These are phyloP conservation scores for Achroia grisella DNA, from an alignment of 1,140 invertebrate species.

Conservation along the genomic window DNA sequence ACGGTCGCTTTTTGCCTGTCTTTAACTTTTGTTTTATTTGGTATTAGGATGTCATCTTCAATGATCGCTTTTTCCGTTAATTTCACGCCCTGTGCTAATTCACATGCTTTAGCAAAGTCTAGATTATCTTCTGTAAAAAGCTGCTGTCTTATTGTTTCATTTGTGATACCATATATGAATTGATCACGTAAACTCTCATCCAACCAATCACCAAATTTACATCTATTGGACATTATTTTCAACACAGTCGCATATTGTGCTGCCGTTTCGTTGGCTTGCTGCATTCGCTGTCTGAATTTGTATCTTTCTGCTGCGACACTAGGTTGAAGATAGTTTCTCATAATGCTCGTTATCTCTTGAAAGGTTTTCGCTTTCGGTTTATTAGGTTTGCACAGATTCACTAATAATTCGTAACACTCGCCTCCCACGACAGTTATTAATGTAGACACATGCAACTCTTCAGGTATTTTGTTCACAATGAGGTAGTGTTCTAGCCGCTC, in stretches of 20 bases:
- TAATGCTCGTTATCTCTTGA: constrained; percentile 9
- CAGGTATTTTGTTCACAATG: constrained; percentile 20
- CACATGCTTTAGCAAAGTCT: neutral
- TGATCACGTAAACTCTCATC: neutral
- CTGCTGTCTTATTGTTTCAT: neutral
- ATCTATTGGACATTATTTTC: constrained; percentile 14
- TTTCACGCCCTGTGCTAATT: neutral
- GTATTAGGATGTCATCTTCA: no score
- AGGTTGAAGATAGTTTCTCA: no score
- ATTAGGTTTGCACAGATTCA: constrained; percentile 23
- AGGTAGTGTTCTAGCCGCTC: constrained; percentile 32
- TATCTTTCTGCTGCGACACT: no score
- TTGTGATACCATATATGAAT: neutral
- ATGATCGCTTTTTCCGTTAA: constrained; percentile 1
- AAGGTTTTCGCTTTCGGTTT: constrained; percentile 21
- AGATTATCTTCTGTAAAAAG: neutral
- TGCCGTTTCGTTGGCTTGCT: no score
- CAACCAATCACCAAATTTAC: neutral
- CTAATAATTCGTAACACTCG: constrained; percentile 10
- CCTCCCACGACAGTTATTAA: constrained; percentile 27
- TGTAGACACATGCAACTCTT: constrained; percentile 12
- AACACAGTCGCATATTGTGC: neutral
- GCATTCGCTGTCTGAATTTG: no score
- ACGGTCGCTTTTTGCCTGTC: no score
- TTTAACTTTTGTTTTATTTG: no score